These are phyloP conservation scores for Apis dorsata DNA, from an alignment of 1,140 invertebrate species.

Conservation along the genomic window DNA sequence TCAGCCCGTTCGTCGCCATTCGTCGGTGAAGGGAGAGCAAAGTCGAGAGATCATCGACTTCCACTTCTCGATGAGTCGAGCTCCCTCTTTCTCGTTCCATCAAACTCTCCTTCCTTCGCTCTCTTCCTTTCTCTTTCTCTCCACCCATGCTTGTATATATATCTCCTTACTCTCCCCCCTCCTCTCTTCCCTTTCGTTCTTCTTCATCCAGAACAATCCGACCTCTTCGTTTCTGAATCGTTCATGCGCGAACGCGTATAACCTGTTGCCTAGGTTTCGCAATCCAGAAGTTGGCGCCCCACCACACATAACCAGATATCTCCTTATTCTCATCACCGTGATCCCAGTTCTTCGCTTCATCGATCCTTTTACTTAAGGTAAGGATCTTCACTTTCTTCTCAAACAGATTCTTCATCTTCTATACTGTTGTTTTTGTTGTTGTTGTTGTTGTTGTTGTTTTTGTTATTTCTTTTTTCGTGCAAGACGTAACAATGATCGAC, in stretches of 20 bases:
- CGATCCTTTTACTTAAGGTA: not conserved
- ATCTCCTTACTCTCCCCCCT: slow-evolving; percentile 15
- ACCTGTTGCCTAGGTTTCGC: slow-evolving; percentile 55
- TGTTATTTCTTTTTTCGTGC: too few relatives aligned
- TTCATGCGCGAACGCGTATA: slow-evolving; percentile 53
- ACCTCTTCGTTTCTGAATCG: slow-evolving; percentile 55
- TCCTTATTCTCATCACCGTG: slow-evolving; percentile 19
- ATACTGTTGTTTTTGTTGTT: too few relatives aligned
- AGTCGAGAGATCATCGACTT: slow-evolving; percentile 73
- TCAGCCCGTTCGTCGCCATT: slow-evolving; percentile 65
- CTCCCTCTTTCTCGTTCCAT: slow-evolving; percentile 23
- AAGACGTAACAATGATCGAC: not conserved
- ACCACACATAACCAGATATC: not conserved
- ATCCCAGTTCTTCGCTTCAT: slow-evolving; percentile 17
- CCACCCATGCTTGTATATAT: not conserved
- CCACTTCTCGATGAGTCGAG: slow-evolving; percentile 51
- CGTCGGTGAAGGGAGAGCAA: slow-evolving; percentile 67
- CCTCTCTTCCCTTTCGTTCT: slow-evolving; percentile 41
- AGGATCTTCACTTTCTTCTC: slow-evolving; percentile 21
- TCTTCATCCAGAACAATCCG: slow-evolving; percentile 52
- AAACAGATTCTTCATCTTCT: not conserved
- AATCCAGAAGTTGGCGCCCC: slow-evolving; percentile 32
- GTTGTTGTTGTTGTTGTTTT: too few relatives aligned
- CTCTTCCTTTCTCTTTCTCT: slow-evolving; percentile 19
- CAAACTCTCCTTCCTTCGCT: not conserved